A percentile compares a stretch with the other conserved stretches of the same genome.
Evolutionary conservation across 2,113 vertebrate genomes (phyloP).

Genomic region (Otocyon megalotis): DNA sequence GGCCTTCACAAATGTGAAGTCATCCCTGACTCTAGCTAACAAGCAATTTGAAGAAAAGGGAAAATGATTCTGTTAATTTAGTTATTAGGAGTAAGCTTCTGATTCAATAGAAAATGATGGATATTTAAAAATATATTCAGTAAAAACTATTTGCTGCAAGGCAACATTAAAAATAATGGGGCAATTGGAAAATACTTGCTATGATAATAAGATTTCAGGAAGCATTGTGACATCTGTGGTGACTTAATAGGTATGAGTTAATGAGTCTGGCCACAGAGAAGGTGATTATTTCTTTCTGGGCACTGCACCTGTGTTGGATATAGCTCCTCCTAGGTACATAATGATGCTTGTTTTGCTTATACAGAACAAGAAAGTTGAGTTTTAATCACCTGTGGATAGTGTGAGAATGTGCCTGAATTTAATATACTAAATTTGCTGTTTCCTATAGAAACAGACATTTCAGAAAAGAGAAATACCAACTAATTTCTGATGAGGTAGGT

Average conservation of each 20-base stretch:
- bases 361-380: background rate
- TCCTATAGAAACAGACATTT: background rate
- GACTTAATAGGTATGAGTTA: background rate
- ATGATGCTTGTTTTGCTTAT: background rate
- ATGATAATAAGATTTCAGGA: background rate
- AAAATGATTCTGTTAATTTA: conserved; percentile 8
- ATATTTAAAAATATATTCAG: background rate
- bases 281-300: background rate
- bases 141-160: background rate
- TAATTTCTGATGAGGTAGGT: background rate
- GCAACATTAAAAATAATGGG: background rate
- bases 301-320: background rate
- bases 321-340: background rate
- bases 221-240: background rate
- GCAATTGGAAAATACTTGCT: background rate
- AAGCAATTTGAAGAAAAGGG: conserved; percentile 43
- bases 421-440: background rate
- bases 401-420: background rate
- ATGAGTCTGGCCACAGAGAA: background rate
- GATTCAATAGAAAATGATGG: background rate
- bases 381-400: background rate
- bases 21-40: background rate
- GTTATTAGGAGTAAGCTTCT: background rate
- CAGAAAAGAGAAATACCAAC: background rate
- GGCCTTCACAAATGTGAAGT: background rate